Evolutionary conservation across 1,140 invertebrate species (phyloP), one percentile per base, ranked within the genome.

Genomic region (Tribolium madens): DNA sequence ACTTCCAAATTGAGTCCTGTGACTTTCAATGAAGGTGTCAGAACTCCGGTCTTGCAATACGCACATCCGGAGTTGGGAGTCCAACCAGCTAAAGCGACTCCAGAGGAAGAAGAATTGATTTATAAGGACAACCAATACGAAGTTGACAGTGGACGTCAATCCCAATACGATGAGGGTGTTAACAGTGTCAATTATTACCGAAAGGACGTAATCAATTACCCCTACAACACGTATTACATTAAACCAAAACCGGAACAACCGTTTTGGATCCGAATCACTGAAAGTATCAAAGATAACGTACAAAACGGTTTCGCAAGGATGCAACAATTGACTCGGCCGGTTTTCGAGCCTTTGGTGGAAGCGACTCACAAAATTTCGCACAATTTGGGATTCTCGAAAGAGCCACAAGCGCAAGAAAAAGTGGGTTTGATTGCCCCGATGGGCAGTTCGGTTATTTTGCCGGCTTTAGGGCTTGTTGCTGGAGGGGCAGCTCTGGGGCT

Each of bases 401-500:
- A 9, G 1, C 47, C 70, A 83, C 86, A 87, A n/a, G 90, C 91
- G 2, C 89, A 93, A 83, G 91, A 94, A 79, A 93, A 93, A 82
- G 87, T 94, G n/a, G 93, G 91, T 0, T 87, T 90, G 4, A 88
- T 91, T 0, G 87, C 85, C n/a, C 82, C 84, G 14, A 85, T 84
- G 17, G 87, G 88, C 6, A 33, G 80, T 87, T 89, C 91, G 0
- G 90, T 92, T 0, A 87, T 94, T 69, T 86, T 94, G n/a, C 93
- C 92, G 15, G 92, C 92, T 3, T 84, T 94, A 12, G 92, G 93
- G 6, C 85, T 94, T 0, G 91, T 95, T 75, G 93, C 93, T 13
- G 93, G 93, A 0, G 94, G 93, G 2, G 92, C 93, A 9, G 93
- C 93, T 57, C 86, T 94, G 3, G 93, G 93, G 0, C 88, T 95